phyloP scores from a whole-genome alignment of 1,140 invertebrate species.

The Drosophila subobscura region DNA sequence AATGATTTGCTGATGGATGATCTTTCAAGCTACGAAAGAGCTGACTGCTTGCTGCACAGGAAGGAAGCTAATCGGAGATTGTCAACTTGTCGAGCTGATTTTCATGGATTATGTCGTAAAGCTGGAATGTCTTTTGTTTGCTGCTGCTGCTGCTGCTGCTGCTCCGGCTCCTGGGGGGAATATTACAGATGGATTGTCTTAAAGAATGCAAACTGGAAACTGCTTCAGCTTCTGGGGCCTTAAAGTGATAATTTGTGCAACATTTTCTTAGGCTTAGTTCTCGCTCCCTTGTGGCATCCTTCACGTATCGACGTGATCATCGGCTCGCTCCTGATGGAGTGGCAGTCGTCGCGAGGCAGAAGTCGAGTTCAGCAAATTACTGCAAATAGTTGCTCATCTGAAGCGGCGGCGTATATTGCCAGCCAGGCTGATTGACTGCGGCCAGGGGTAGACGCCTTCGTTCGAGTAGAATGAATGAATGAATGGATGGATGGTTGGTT shows the following conservation, averaged over 20 bases:
- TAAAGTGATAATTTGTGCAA: too few relatives aligned
- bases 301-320: too few relatives aligned
- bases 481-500: constrained; percentile 18
- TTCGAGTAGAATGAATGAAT: constrained; percentile 1
- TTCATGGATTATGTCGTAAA: constrained; percentile 13
- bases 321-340: too few relatives aligned
- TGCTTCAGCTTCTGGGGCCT: too few relatives aligned
- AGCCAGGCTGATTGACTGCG: constrained; percentile 50
- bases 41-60: background rate
- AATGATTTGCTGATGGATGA: constrained; percentile 70
- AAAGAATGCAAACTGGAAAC: too few relatives aligned
- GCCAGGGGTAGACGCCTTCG: constrained; percentile 7
- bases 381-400: constrained; percentile 10
- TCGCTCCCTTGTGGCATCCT: too few relatives aligned
- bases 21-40: background rate
- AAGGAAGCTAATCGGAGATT: constrained; percentile 12
- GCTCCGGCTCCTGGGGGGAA: too few relatives aligned
- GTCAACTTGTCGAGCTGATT: constrained; percentile 14
- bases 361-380: constrained; percentile 41
- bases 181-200: too few relatives aligned
- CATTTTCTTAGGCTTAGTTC: too few relatives aligned
- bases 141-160: too few relatives aligned
- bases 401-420: constrained; percentile 13
- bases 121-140: too few relatives aligned
- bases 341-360: constrained; percentile 17